Conservation (phyloP, 2,797 vertebrate genomes). For the Rhyacichthys aspro region DNA sequence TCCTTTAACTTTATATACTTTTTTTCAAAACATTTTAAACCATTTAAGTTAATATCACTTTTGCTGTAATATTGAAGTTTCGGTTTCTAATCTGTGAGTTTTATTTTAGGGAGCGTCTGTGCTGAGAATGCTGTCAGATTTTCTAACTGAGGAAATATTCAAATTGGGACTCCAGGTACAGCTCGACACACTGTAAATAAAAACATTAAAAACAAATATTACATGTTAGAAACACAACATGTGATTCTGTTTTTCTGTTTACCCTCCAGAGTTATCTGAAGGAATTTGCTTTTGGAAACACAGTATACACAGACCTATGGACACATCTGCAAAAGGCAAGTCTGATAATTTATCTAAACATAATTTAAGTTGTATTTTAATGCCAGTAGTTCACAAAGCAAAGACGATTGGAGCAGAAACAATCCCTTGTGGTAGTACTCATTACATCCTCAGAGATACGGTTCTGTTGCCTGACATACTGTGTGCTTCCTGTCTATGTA, state of each 20-base stretch:
- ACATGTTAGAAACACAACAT: neutral
- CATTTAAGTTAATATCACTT: neutral
- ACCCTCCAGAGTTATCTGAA: slow-evolving; percentile 86
- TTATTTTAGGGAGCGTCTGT: slow-evolving; percentile 75
- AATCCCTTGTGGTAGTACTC: too few relatives aligned
- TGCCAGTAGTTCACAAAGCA: too few relatives aligned
- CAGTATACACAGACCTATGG: slow-evolving; percentile 88
- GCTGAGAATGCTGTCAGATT: slow-evolving; percentile 89
- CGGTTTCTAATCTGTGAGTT: neutral
- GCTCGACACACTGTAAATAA: neutral
- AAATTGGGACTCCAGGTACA: slow-evolving; percentile 84
- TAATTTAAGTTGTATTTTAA: neutral
- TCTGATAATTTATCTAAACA: slow-evolving; percentile 3
- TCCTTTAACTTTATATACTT: too few relatives aligned
- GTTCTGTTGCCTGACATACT: too few relatives aligned
- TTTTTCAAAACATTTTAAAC: too few relatives aligned
- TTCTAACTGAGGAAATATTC: slow-evolving; percentile 87
- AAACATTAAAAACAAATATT: neutral
- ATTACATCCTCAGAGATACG: too few relatives aligned
- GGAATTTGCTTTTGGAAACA: slow-evolving; percentile 79
- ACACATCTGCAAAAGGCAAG: slow-evolving; percentile 79
- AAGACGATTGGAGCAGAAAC: too few relatives aligned
- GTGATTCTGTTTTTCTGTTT: slow-evolving; percentile 2
- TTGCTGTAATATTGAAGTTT: neutral
- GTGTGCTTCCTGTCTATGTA: too few relatives aligned